These are phyloP conservation scores for Heliconius nattereri DNA, from an alignment of 1,140 invertebrate genomes.

Conservation along the genomic window DNA sequence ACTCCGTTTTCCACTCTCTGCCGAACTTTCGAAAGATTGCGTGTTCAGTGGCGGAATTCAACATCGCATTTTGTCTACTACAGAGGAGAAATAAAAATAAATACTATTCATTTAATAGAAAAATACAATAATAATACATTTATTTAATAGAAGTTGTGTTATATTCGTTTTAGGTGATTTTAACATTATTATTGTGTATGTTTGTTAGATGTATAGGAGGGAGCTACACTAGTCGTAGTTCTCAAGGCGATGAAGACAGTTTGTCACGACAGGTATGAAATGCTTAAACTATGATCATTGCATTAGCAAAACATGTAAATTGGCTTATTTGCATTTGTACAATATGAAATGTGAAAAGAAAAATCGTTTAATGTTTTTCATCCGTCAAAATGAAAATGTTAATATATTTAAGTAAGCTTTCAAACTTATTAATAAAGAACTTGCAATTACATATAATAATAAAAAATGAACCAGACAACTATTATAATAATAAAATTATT, in stretches of 20 bases:
- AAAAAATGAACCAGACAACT: not conserved
- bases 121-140: no score
- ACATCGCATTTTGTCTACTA: no score
- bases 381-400: not conserved
- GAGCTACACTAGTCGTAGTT: conserved; percentile 82
- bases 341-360: not conserved
- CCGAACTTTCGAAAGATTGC: no score
- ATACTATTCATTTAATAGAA: no score
- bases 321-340: conserved; percentile 1
- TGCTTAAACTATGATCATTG: not conserved
- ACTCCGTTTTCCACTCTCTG: no score
- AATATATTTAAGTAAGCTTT: not conserved
- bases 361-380: not conserved
- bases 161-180: not conserved
- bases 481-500: not conserved
- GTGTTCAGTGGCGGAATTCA: no score
- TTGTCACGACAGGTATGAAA: conserved; percentile 76
- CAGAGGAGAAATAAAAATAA: no score
- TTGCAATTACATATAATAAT: not conserved
- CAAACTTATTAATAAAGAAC: not conserved
- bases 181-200: not conserved
- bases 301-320: not conserved
- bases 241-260: conserved; percentile 85
- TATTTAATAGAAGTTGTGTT: no score
- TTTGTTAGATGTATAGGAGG: conserved; percentile 86